phyloP scores from a whole-genome alignment of 2,113 vertebrate genomes.

The Muntiacus reevesi region DNA sequence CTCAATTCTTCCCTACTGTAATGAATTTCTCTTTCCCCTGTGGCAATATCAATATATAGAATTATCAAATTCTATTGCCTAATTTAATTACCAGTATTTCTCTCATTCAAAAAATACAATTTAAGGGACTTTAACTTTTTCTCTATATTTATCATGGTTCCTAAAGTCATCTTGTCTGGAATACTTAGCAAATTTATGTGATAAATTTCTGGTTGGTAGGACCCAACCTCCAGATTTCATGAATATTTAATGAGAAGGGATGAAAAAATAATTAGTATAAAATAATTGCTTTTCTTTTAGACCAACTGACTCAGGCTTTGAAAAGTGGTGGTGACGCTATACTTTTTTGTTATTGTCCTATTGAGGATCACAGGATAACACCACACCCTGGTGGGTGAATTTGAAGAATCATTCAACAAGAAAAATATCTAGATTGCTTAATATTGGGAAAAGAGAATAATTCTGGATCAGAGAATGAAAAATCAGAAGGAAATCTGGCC shows the following conservation, averaged over 20 bases:
- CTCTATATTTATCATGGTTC: background rate
- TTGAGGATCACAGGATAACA: background rate
- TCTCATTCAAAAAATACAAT: background rate
- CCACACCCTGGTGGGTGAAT: background rate
- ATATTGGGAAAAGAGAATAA: background rate
- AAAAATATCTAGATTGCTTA: background rate
- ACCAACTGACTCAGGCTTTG: background rate
- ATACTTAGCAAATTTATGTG: background rate
- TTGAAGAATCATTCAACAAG: background rate
- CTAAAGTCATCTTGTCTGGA: background rate
- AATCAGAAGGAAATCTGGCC: background rate
- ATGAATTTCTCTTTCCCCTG: background rate
- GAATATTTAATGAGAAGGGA: background rate
- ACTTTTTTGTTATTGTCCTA: background rate
- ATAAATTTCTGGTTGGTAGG: background rate
- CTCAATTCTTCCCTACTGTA: background rate
- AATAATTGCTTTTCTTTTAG: constrained; percentile 15
- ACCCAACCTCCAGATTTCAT: background rate
- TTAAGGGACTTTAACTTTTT: background rate
- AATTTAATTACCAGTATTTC: background rate
- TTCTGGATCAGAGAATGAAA: background rate
- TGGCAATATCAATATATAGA: background rate
- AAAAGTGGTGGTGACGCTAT: background rate
- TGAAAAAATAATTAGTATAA: background rate
- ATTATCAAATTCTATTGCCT: background rate